Percentiles rank a stretch among this genome's conserved stretches.
These are phyloP conservation scores for Agonopterix subpropinquella DNA, from an alignment of 2,888 invertebrate genomes.

Conservation along the genomic window DNA sequence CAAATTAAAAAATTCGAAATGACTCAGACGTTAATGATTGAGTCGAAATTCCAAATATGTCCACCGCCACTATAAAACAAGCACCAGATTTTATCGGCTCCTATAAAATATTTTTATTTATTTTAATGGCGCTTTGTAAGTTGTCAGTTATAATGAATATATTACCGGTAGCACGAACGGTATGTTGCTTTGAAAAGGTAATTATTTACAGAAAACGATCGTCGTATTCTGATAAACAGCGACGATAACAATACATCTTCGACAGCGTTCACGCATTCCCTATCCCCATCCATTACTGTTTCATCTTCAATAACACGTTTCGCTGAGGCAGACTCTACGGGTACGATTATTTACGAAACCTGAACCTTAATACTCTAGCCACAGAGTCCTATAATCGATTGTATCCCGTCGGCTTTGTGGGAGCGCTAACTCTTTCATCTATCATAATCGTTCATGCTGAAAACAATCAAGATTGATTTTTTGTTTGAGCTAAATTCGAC, in stretches of 20 bases:
- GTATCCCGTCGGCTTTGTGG: constrained; percentile 48
- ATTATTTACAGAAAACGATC: constrained; percentile 71
- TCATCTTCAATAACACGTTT: constrained; percentile 73
- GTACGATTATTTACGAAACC: constrained; percentile 21
- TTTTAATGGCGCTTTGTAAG: constrained; percentile 64
- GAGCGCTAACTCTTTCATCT: constrained; percentile 76
- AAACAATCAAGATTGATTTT: constrained; percentile 74
- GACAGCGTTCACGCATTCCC: constrained; percentile 73
- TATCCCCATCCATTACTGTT: constrained; percentile 73
- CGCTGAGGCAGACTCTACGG: constrained; percentile 42
- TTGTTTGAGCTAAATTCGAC: constrained; percentile 28
- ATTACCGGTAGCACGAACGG: constrained; percentile 66
- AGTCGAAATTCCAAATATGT: constrained; percentile 42
- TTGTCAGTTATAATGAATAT: constrained; percentile 72
- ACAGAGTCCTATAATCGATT: constrained; percentile 40
- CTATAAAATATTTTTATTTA: constrained; percentile 64
- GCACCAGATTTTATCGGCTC: constrained; percentile 38
- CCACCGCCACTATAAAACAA: constrained; percentile 25
- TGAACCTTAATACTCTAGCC: constrained; percentile 33
- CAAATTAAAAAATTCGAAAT: constrained; percentile 43
- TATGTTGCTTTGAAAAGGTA: constrained; percentile 67
- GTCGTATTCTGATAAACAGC: constrained; percentile 69
- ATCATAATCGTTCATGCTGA: constrained; percentile 77
- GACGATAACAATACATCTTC: constrained; percentile 71
- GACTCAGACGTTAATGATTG: constrained; percentile 39